These are phyloP conservation scores for Leptatherina wallacei DNA, from an alignment of 2,797 vertebrate species.

Conservation along the genomic window DNA sequence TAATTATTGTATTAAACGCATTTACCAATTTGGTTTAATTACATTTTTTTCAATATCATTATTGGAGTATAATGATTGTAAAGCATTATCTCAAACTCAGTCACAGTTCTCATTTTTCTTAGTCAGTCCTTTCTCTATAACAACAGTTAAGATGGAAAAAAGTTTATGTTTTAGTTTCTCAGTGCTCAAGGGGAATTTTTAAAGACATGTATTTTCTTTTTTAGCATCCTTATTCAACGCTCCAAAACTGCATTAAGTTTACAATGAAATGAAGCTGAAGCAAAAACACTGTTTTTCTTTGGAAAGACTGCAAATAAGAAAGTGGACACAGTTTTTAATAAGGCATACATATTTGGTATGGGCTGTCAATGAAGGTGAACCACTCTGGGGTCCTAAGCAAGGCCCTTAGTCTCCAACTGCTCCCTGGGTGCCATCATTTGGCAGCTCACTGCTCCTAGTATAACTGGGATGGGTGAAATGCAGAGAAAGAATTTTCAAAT, in stretches of 20 bases:
- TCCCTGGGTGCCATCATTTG: too few species aligned
- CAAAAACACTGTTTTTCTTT: background rate
- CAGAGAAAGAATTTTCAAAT: too few species aligned
- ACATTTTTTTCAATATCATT: constrained; percentile 7
- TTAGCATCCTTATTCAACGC: background rate
- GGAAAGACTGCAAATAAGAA: background rate
- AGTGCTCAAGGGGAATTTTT: background rate
- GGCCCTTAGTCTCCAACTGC: too few species aligned
- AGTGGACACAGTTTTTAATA: background rate
- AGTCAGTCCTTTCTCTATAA: background rate
- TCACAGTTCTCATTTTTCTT: background rate
- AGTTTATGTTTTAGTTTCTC: background rate
- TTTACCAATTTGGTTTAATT: constrained; percentile 30
- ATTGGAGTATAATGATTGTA: constrained; percentile 1
- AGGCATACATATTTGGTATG: background rate
- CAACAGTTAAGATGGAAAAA: background rate
- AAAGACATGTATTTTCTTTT: background rate
- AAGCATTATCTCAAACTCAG: constrained; percentile 12
- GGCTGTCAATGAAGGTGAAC: too few species aligned
- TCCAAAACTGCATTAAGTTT: background rate
- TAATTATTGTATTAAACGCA: constrained; percentile 27
- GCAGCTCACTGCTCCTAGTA: too few species aligned
- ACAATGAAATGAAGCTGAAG: background rate
- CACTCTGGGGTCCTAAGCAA: too few species aligned
- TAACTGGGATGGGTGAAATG: too few species aligned